Percentiles rank a stretch among this genome's conserved stretches.
phyloP scores from a whole-genome alignment of 64 coral and sea anemone species.

The Montipora efflorescens region DNA sequence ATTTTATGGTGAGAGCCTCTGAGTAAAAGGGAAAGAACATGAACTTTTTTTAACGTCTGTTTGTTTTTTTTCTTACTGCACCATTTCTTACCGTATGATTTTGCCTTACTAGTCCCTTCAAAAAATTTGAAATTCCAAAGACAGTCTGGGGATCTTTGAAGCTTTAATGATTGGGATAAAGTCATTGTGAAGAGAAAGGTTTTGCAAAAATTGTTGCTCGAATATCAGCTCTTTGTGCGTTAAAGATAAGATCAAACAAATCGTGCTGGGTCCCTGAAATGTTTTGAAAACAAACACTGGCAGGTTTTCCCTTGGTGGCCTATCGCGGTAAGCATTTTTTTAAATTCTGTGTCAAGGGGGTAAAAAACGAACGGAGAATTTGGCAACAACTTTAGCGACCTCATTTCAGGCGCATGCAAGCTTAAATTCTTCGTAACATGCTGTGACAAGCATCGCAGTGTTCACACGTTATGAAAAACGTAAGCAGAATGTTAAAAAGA shows the following conservation, averaged over 20 bases:
- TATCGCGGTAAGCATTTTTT: not conserved
- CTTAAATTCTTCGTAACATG: not conserved
- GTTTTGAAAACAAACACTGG: slow-evolving; percentile 42
- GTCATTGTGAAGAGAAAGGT: not conserved
- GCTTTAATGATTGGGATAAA: not conserved
- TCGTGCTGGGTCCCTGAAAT: not conserved
- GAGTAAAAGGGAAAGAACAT: slow-evolving; percentile 6
- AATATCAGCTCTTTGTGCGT: not conserved
- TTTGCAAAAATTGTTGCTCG: not conserved
- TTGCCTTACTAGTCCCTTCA: no score
- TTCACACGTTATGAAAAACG: not conserved
- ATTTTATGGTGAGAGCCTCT: slow-evolving; percentile 47
- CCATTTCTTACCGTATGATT: not conserved
- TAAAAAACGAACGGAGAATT: no score
- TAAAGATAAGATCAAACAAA: not conserved
- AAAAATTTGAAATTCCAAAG: not conserved
- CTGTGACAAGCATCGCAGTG: slow-evolving; percentile 16
- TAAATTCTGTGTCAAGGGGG: no score
- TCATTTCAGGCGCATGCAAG: no score
- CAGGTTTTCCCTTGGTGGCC: not conserved
- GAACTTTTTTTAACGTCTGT: not conserved
- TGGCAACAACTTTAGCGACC: no score
- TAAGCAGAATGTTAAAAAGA: slow-evolving; percentile 14
- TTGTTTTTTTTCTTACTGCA: not conserved
- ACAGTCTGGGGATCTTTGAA: not conserved